These are phyloP conservation scores for Melanotaenia nigrans DNA, from an alignment of 2,797 vertebrate genomes.

Conservation along the genomic window DNA sequence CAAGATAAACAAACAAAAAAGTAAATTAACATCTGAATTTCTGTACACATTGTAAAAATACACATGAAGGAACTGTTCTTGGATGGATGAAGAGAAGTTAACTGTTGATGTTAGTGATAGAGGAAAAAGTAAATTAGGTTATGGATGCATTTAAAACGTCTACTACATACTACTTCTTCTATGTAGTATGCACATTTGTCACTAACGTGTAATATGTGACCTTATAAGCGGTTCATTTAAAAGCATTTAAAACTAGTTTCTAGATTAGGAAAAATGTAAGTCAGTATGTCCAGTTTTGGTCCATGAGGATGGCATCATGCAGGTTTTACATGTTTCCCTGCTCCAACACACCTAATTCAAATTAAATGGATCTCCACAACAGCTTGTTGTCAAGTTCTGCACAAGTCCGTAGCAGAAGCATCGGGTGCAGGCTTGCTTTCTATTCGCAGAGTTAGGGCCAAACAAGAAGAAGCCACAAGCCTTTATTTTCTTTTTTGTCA, in stretches of 20 bases:
- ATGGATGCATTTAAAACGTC: too few relatives aligned
- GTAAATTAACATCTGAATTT: not conserved
- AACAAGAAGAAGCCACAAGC: not conserved
- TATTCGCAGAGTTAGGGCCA: not conserved
- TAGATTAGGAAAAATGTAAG: not conserved
- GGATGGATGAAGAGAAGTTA: not conserved
- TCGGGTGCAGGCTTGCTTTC: not conserved
- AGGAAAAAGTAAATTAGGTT: not conserved
- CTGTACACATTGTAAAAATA: not conserved
- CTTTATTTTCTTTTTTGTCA: too few relatives aligned
- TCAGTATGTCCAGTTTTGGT: not conserved
- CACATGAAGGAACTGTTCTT: slow-evolving; percentile 5
- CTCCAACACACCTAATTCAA: not conserved
- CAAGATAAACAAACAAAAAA: not conserved
- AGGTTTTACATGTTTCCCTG: not conserved
- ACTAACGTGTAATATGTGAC: not conserved
- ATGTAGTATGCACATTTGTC: not conserved
- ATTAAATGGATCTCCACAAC: not conserved
- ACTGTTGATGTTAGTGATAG: too few relatives aligned
- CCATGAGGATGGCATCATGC: not conserved
- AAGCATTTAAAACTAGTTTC: not conserved
- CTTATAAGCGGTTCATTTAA: not conserved
- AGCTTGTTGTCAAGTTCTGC: not conserved
- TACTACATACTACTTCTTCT: too few relatives aligned
- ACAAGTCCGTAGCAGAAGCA: not conserved